Base-by-base conservation (phyloP, 92 coral and sea anemone species). In the Meandrina meandrites region DNA sequence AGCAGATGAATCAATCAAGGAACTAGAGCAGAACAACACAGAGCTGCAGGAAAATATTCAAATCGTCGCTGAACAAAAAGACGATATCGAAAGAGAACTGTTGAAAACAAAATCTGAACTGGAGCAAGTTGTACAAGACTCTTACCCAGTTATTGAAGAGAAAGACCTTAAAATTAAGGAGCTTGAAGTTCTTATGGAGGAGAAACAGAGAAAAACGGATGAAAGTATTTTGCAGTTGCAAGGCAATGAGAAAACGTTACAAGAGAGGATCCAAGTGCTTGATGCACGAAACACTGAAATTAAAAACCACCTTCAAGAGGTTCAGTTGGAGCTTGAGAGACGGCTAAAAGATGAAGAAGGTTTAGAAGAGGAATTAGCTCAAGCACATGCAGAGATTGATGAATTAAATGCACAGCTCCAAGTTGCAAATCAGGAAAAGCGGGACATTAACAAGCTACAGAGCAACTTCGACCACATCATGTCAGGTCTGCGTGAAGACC, bases 401-500 rank as follows among this genome's bases (percentile, higher is more conserved):
- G 82, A 48, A 12, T 64, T 92, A 1, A 84, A 74, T 7, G 64
- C 79, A 27, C 81, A 91, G 28, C 85, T 92, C 30, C 90, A 84
- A 56, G 68, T 79, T 27, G 92, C 93, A 2, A 81, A 32, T 16
- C 89, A 85, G 42, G 95, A 93, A 74, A 89, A 92, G 37, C 93
- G 88, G 79, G 94, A 90, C 53, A 87, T 92, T 68, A 92, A 90
- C 17, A 89, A 70, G 50, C 95, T 96, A 31, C 91, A 90, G 79
- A 83, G 83, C 48, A 90, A 94, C 57, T 96, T 96, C 71, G 94
- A 88, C 81, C 95, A 96, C 80, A 96, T 96, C 76, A 94, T 95
- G 28, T 93, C 99, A 75, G 94, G 99, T 30, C 84, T 96, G 42
- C 96, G 98, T 40, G 95, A 93, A 8, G 99, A 96, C 73, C 78